Base-by-base conservation (phyloP, 2,797 vertebrate genomes). In the Artibeus lituratus region DNA sequence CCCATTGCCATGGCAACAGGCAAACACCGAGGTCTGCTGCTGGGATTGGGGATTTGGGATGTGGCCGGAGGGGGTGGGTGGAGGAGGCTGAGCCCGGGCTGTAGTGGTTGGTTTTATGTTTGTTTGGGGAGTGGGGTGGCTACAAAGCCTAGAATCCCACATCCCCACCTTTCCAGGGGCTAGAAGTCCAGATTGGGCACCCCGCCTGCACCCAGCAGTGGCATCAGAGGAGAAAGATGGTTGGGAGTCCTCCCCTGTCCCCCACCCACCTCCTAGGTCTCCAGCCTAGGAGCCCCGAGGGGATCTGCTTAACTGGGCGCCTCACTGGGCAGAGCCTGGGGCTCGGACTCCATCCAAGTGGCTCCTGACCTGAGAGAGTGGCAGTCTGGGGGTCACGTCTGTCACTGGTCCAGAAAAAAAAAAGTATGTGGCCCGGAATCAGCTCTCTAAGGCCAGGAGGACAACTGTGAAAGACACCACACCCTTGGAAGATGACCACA, bases 1-100 rank as follows among this genome's bases (percentile, higher is more conserved):
- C 98, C 98, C 96, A 98, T 98, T 97, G 94, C 98, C 98, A 98
- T 98, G 98, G 98, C 98, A 99, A 99, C 98, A 97, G 96, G 77
- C 98, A 98, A 98, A 98, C 98, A 98, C 98, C 67, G 96, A 98
- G 98, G 98, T 98, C 98, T 98, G 98, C 98, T 97, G 91, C 95
- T 96, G 92, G 95, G 96, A 97, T 95, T 96, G 97, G 97, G 97
- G 95, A 97, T 98, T 98, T 97, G 97, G 97, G 97, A 97, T 95
- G 96, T 35, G 94, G 98, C 97, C 92, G 97, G 98, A 97, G 96
- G 95, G 74, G 93, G 91, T 59, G 81, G 92, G 91, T n/a, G 67
- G 91, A 94, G 81, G 85, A 94, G 83, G 82, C 55, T 39, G 44
- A 88, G 96, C 72, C 90, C 81, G 70, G 83, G 69, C n/a, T 90